Evolutionary conservation across 2,888 invertebrate species (phyloP).

Genomic region (Colletes collaris): DNA sequence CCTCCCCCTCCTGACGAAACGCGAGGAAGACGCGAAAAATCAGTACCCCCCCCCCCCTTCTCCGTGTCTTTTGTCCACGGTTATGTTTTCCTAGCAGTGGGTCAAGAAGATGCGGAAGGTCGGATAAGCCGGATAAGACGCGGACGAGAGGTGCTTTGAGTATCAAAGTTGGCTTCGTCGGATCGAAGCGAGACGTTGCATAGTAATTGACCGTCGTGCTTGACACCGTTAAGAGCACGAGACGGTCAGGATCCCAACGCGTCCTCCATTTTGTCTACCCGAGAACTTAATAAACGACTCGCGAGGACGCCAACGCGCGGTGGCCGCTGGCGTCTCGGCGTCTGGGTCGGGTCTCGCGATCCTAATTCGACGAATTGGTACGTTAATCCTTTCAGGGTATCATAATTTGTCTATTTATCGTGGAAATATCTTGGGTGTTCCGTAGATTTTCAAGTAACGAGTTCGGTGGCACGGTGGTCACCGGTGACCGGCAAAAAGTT

Average conservation of each 20-base stretch:
- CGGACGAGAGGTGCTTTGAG: slow-evolving; percentile 49
- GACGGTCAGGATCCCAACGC: not conserved
- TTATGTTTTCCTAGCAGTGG: slow-evolving; percentile 46
- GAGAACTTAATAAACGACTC: not conserved
- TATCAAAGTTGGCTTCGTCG: slow-evolving; percentile 2
- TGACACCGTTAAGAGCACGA: slow-evolving; percentile 41
- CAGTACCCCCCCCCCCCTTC: not conserved
- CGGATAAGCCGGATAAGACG: slow-evolving; percentile 40
- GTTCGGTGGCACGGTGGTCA: too few relatives aligned
- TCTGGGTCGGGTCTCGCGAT: too few relatives aligned
- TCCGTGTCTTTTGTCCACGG: slow-evolving; percentile 37
- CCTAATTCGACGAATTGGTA: too few relatives aligned
- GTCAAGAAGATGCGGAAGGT: slow-evolving; percentile 56
- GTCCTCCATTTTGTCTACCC: slow-evolving; percentile 4
- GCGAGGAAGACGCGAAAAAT: slow-evolving; percentile 15
- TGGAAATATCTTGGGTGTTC: too few relatives aligned
- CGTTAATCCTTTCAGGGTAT: too few relatives aligned
- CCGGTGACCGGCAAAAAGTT: too few relatives aligned
- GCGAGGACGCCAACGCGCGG: too few relatives aligned
- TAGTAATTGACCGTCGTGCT: slow-evolving; percentile 45
- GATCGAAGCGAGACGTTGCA: slow-evolving; percentile 45
- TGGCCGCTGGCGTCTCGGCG: too few relatives aligned
- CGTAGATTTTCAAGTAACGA: too few relatives aligned
- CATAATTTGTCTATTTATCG: too few relatives aligned
- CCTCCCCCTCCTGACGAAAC: too few relatives aligned